Base-by-base conservation (phyloP, 2,888 invertebrate genomes). In the Cremastinae sp. region DNA sequence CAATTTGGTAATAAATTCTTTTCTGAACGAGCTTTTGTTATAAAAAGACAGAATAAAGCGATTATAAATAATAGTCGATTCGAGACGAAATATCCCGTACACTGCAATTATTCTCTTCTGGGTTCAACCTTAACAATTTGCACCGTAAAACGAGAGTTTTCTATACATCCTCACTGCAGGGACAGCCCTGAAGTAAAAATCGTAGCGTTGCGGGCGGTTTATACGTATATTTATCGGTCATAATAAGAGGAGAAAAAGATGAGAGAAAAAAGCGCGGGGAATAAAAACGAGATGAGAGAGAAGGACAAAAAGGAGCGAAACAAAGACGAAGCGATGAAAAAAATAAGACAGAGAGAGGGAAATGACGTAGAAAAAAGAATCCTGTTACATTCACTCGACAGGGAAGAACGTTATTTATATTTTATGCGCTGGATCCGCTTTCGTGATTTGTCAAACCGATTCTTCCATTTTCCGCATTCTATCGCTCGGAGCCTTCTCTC, bases 391-490 rank as follows among this genome's bases (percentile, higher is more conserved):
- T 56, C 35, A 59, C 65, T 37, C 39, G 9, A 41, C 7, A 59
- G 41, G 10, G 7, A 18, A 8, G 12, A 41, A 41, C 2, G 12
- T 41, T 66, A 56, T 37, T 20, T 49, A 68, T 68, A 14, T 5
- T 51, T 10, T 39, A 7, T 39, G 39, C 41, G 49, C 18, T 18
- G n/a, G 35, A 9, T 51, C 47, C 39, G 9, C 41, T 37, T 61
- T 8, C 14, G 37, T 45, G 55, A 53, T 71, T 58, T 64, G 58
- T 64, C 28, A 39, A 37, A 9, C 51, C 22, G 41, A 45, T 58
- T 72, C 62, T 62, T 43, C n/a, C 55, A 16, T 55, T 70, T 70
- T 70, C 45, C 35, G 43, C 37, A 45, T 55, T 69, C 22, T 70
- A n/a, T 47, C 20, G 43, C 70, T 55, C 45, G 14, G 9, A 39